phyloP scores from a whole-genome alignment of 2,797 vertebrate species.

The Argentina silus region DNA sequence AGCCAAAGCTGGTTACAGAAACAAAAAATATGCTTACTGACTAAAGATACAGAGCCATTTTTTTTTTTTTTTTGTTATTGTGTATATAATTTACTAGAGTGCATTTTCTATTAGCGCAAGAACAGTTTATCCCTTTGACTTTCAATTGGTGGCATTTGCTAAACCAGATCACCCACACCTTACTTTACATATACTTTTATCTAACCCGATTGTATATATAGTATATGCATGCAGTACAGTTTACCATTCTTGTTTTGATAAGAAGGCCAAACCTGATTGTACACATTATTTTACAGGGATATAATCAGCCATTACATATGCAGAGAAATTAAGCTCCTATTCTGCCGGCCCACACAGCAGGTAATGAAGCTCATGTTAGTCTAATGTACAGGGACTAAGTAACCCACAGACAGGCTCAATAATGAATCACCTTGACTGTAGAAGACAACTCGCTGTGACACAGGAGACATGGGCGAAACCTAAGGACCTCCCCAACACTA shows the following conservation, averaged over 20 bases:
- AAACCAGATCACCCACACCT: too few relatives aligned
- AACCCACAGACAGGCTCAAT: slow-evolving; percentile 63
- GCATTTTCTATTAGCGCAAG: not conserved
- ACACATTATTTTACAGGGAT: slow-evolving; percentile 18
- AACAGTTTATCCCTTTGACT: not conserved
- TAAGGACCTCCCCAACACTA: slow-evolving; percentile 53
- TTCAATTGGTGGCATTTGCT: too few relatives aligned
- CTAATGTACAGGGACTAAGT: slow-evolving; percentile 51
- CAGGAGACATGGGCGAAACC: slow-evolving; percentile 66
- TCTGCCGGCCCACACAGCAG: slow-evolving; percentile 33
- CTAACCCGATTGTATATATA: too few relatives aligned
- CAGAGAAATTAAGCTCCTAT: slow-evolving; percentile 51
- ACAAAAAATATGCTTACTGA: slow-evolving; percentile 19
- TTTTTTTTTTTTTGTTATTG: not conserved
- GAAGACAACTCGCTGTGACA: slow-evolving; percentile 64
- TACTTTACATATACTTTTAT: too few relatives aligned
- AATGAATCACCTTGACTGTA: slow-evolving; percentile 61
- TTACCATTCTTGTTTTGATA: slow-evolving; percentile 23
- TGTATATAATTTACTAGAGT: not conserved
- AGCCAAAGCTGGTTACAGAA: slow-evolving; percentile 67
- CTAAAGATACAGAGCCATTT: slow-evolving; percentile 7
- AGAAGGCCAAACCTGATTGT: slow-evolving; percentile 10
- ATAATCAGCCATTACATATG: slow-evolving; percentile 46
- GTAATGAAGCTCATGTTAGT: slow-evolving; percentile 52
- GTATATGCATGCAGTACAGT: slow-evolving; percentile 21